Evolutionary conservation across 1,140 invertebrate species (phyloP).

Genomic region (Metopolophium dirhodum): DNA sequence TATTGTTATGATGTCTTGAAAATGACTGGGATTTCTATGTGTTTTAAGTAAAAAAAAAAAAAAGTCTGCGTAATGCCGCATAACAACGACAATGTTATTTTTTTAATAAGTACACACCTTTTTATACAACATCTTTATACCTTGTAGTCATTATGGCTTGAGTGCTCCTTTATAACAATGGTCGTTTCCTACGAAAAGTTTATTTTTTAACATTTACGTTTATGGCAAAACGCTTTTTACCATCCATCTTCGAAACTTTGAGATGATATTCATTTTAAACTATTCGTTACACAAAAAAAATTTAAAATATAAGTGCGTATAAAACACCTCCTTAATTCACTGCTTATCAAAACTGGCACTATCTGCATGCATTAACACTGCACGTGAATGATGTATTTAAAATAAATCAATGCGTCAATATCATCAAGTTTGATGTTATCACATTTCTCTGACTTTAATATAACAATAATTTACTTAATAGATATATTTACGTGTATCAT

Average conservation of each 20-base stretch:
- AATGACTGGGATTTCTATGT: slow-evolving; percentile 32
- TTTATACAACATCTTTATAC: slow-evolving; percentile 45
- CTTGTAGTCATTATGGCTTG: slow-evolving; percentile 51
- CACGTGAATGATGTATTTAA: background rate
- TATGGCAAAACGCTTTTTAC: slow-evolving; percentile 30
- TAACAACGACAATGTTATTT: slow-evolving; percentile 40
- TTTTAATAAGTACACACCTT: slow-evolving; percentile 51
- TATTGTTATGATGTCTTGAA: slow-evolving; percentile 35
- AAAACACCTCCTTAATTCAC: background rate
- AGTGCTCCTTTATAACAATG: slow-evolving; percentile 47
- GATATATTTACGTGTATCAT: background rate
- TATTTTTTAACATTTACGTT: slow-evolving; percentile 45
- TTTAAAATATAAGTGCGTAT: background rate
- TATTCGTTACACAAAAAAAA: background rate
- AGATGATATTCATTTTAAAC: background rate
- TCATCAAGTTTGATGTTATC: background rate
- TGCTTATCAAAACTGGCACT: background rate
- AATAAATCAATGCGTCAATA: background rate
- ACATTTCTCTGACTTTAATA: background rate
- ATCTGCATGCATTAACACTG: background rate
- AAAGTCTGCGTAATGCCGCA: slow-evolving; percentile 13
- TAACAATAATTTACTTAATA: background rate
- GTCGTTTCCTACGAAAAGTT: slow-evolving; percentile 34
- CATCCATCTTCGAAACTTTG: background rate
- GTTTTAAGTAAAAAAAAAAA: slow-evolving; percentile 32